Evolutionary conservation across 2,113 vertebrate genomes (phyloP).

Genomic region (Lepisosteus osseus): DNA sequence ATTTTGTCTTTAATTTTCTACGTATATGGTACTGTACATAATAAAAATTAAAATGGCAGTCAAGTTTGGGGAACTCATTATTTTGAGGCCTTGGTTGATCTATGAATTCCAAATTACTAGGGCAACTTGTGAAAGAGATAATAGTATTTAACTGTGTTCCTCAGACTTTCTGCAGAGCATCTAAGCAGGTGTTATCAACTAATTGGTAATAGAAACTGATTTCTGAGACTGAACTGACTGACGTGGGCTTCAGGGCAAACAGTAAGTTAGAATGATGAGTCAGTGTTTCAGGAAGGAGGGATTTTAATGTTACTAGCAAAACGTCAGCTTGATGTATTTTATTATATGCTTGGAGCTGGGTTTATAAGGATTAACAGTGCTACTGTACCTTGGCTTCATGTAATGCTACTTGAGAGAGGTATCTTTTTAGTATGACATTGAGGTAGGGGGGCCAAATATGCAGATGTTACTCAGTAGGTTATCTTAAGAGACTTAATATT

Average conservation of each 20-base stretch:
- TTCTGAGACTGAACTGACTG: background rate
- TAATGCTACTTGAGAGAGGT: background rate
- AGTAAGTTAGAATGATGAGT: background rate
- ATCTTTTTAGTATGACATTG: background rate
- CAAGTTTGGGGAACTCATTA: no score
- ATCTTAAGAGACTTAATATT: constrained; percentile 8
- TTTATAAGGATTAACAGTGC: background rate
- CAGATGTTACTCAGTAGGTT: background rate
- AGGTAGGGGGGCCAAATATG: background rate
- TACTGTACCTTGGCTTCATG: no score
- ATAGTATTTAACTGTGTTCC: background rate
- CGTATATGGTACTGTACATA: no score
- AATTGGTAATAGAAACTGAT: background rate
- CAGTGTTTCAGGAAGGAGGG: background rate
- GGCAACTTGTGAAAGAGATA: background rate
- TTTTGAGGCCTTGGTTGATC: no score
- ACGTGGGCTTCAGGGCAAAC: background rate
- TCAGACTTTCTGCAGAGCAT: background rate
- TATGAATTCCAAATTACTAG: no score
- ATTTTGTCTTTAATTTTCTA: no score
- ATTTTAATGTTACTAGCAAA: background rate
- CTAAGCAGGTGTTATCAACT: background rate
- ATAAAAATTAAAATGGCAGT: no score
- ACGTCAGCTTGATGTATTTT: background rate
- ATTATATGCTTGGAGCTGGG: constrained; percentile 1